Percentiles rank a stretch among this genome's conserved stretches.
These are phyloP conservation scores for Drosophila hydei DNA, from an alignment of 1,140 invertebrate genomes.

Conservation along the genomic window DNA sequence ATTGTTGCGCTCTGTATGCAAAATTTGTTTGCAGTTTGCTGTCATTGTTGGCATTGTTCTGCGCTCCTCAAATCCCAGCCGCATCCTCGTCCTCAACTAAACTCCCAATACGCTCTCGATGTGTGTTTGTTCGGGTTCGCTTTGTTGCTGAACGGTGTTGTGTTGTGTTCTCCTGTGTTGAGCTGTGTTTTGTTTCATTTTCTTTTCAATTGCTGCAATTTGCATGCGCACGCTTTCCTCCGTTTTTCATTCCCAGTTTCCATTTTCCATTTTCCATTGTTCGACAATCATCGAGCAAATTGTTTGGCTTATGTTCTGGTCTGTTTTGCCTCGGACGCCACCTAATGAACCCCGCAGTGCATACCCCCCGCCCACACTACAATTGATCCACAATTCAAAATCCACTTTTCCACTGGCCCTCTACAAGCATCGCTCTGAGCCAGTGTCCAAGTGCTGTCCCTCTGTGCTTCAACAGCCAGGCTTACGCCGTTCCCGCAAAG, in stretches of 20 bases:
- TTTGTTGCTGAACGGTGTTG: background rate
- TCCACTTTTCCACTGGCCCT: background rate
- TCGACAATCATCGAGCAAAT: slow-evolving; percentile 39
- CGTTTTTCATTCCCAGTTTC: slow-evolving; percentile 12
- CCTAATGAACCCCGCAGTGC: slow-evolving; percentile 5
- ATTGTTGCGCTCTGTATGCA: slow-evolving; percentile 73
- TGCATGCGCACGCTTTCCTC: slow-evolving; percentile 36
- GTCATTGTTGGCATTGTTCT: slow-evolving; percentile 56
- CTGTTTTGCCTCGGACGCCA: slow-evolving; percentile 26
- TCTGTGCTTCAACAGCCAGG: too few species aligned
- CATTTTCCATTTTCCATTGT: slow-evolving; percentile 30
- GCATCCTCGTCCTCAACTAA: background rate
- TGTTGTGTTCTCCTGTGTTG: background rate
- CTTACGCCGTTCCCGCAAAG: too few species aligned
- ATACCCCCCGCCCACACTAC: background rate
- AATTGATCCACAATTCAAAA: background rate
- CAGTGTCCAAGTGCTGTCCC: too few species aligned
- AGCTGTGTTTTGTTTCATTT: slow-evolving; percentile 11
- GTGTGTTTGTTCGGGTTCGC: slow-evolving; percentile 3
- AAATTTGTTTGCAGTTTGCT: slow-evolving; percentile 66
- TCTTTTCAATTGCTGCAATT: slow-evolving; percentile 44
- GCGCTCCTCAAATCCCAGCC: background rate
- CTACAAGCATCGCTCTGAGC: too few species aligned
- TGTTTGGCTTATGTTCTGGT: slow-evolving; percentile 41
- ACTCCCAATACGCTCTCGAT: background rate